phyloP scores from a whole-genome alignment of 2,113 vertebrate species.

The Proteles cristata region DNA sequence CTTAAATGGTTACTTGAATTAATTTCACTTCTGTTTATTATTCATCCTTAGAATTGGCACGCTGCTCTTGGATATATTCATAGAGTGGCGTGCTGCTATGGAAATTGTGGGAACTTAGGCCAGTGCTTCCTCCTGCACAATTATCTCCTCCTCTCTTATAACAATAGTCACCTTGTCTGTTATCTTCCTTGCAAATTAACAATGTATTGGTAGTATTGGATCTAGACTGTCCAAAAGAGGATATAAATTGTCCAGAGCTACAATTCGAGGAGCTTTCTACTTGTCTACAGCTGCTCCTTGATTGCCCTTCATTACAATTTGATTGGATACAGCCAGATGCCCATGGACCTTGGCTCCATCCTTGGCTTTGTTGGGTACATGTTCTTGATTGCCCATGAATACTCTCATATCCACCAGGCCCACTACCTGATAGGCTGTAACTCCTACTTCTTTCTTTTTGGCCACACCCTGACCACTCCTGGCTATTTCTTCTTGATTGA shows the following conservation, averaged over 20 bases:
- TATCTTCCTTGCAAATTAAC: constrained; percentile 18
- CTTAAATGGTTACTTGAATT: not conserved
- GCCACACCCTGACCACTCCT: constrained; percentile 1
- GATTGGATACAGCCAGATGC: not conserved
- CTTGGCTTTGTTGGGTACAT: not conserved
- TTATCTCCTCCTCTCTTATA: not conserved
- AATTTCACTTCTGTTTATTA: not conserved
- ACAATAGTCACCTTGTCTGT: not conserved
- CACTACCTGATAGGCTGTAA: not conserved
- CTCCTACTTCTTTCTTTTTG: constrained; percentile 8
- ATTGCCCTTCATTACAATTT: not conserved
- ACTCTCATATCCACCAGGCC: not conserved
- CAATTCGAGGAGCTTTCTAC: constrained; percentile 12
- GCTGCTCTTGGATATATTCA: constrained; percentile 68
- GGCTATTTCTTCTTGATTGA: constrained; percentile 29
- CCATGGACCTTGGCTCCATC: not conserved
- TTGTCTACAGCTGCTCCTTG: not conserved
- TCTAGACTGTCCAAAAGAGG: not conserved
- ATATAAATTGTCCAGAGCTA: constrained; percentile 18
- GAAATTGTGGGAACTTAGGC: not conserved
- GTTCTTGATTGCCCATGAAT: not conserved
- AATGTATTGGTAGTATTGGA: not conserved
- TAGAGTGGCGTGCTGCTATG: constrained; percentile 63
- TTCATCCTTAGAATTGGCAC: not conserved
- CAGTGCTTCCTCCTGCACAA: not conserved